Conservation (phyloP, 2,113 vertebrate genomes). For the Tragelaphus imberbis region DNA sequence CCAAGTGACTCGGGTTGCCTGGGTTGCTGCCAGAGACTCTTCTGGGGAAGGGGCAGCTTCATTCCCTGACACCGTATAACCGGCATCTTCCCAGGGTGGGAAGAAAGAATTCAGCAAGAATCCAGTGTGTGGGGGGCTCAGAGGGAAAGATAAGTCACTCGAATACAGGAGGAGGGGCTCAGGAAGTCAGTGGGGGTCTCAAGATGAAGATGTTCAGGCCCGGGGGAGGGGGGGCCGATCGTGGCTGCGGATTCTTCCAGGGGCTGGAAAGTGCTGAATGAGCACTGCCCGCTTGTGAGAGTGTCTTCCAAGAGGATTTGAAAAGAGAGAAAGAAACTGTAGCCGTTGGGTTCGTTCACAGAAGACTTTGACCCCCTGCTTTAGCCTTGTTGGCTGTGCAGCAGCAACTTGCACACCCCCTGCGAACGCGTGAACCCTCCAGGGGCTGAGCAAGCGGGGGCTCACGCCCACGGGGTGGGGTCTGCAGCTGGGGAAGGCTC, state of each 20-base stretch:
- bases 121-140: not conserved
- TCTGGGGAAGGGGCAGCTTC: not conserved
- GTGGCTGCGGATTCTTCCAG: not conserved
- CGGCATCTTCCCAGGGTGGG: fast-evolving
- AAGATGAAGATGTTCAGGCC: not conserved
- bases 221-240: fast-evolving
- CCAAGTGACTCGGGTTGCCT: fast-evolving
- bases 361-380: too few species aligned
- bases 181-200: fast-evolving
- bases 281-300: not conserved
- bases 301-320: not conserved
- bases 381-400: fast-evolving
- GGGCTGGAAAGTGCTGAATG: not conserved
- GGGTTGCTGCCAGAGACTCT: fast-evolving
- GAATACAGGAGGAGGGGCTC: not conserved
- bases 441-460: fast-evolving
- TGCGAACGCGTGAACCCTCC: not conserved
- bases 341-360: fast-evolving
- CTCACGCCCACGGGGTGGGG: not conserved
- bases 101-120: not conserved
- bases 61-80: fast-evolving
- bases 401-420: not conserved
- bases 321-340: not conserved
- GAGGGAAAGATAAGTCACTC: fast-evolving
- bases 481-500: not conserved